Evolutionary conservation across 2,888 invertebrate genomes (phyloP).

Genomic region (Podotricha telesiphe): DNA sequence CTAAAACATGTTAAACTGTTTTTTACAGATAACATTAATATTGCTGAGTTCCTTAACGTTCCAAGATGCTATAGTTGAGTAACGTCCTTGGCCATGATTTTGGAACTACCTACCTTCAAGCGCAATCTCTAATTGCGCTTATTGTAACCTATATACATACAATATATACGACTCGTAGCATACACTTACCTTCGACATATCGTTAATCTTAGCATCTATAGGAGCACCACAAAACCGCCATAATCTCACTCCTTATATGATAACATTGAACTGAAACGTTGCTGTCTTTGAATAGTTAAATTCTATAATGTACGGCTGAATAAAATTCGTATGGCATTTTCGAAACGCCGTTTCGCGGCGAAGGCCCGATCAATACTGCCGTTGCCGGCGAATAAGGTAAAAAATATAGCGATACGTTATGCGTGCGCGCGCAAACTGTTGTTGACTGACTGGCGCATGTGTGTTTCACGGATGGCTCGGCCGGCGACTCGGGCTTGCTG

Average conservation of each 20-base stretch:
- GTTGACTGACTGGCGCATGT: constrained; percentile 75
- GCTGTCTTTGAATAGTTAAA: constrained; percentile 45
- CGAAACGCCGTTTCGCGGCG: constrained; percentile 68
- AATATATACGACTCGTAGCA: constrained; percentile 33
- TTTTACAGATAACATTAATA: constrained; percentile 36
- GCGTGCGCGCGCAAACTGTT: constrained; percentile 78
- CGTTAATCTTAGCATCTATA: constrained; percentile 54
- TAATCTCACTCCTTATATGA: constrained; percentile 60
- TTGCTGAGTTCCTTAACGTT: constrained; percentile 22
- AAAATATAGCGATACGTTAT: constrained; percentile 64
- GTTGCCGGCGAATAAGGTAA: constrained; percentile 68
- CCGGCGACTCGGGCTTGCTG: constrained; percentile 48
- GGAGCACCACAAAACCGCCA: constrained; percentile 53
- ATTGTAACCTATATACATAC: constrained; percentile 45
- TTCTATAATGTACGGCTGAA: constrained; percentile 59
- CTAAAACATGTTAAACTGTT: constrained; percentile 12
- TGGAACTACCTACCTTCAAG: constrained; percentile 66
- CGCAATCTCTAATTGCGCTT: constrained; percentile 50
- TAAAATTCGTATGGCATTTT: constrained; percentile 66
- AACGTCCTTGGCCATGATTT: constrained; percentile 59
- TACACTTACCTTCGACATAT: constrained; percentile 78
- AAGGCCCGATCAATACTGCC: constrained; percentile 78
- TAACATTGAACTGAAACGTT: constrained; percentile 41
- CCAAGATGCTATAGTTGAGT: constrained; percentile 35
- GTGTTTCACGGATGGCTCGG: constrained; percentile 53